Percentiles rank a stretch among this genome's conserved stretches.
These are phyloP conservation scores for Trissonchulus latispiculum DNA, from an alignment of 2,888 invertebrate genomes.

Conservation along the genomic window DNA sequence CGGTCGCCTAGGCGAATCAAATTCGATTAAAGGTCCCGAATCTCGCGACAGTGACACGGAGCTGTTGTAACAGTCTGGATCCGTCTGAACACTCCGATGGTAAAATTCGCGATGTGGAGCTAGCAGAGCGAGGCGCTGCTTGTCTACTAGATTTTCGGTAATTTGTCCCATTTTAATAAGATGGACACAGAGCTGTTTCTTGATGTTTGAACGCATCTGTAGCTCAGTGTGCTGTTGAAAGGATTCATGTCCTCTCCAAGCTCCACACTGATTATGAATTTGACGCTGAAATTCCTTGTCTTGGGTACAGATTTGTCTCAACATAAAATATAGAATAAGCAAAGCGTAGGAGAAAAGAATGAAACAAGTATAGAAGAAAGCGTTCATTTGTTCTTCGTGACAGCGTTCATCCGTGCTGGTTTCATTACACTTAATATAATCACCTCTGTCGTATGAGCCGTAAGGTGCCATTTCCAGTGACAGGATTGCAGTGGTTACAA, in stretches of 20 bases:
- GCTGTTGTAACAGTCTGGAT: not conserved
- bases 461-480: too few relatives aligned
- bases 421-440: too few relatives aligned
- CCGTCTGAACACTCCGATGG: not conserved
- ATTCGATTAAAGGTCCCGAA: not conserved
- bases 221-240: not conserved
- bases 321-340: not conserved
- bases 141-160: not conserved
- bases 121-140: not conserved
- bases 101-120: not conserved
- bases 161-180: slow-evolving; percentile 1
- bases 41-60: not conserved
- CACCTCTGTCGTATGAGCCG: too few relatives aligned
- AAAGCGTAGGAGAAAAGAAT: not conserved
- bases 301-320: not conserved
- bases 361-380: not conserved
- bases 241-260: not conserved
- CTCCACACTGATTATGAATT: not conserved
- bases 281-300: not conserved
- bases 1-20: not conserved
- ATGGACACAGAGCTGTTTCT: slow-evolving; percentile 1
- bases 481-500: too few relatives aligned
- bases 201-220: not conserved
- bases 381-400: slow-evolving; percentile 4
- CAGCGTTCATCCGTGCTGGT: not conserved